phyloP scores from a whole-genome alignment of 2,113 vertebrate genomes.

The Bufo gargarizans region DNA sequence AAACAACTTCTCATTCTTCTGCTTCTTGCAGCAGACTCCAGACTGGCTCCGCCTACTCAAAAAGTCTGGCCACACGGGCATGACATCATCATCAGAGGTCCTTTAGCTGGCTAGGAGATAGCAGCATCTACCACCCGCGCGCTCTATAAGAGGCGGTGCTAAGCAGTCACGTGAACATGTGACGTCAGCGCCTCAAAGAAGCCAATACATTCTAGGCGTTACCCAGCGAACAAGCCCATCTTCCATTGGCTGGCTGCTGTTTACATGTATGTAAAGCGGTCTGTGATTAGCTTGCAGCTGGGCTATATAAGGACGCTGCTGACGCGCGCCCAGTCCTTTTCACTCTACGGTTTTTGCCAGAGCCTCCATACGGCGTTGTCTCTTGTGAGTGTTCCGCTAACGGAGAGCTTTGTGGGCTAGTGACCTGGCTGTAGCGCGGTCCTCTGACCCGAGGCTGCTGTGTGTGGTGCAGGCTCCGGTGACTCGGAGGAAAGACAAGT shows the following conservation, averaged over 20 bases:
- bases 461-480: neutral
- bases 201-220: no score
- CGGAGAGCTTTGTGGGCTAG: rapidly evolving
- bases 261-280: neutral
- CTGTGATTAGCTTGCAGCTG: conserved; percentile 53
- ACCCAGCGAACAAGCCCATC: neutral
- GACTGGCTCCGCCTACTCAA: no score
- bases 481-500: rapidly evolving
- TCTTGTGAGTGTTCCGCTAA: neutral
- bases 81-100: no score
- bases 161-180: no score
- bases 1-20: no score
- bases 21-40: no score
- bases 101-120: no score
- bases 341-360: conserved; percentile 60
- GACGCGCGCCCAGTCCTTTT: conserved; percentile 44
- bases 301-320: conserved; percentile 67
- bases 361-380: conserved; percentile 83
- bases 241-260: neutral
- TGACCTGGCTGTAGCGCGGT: no score
- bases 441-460: neutral
- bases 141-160: no score
- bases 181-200: no score
- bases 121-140: no score
- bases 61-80: no score